Evolutionary conservation across 2,113 vertebrate species (phyloP), one percentile per base, ranked within the genome.

Genomic region (Gambusia holbrooki): DNA sequence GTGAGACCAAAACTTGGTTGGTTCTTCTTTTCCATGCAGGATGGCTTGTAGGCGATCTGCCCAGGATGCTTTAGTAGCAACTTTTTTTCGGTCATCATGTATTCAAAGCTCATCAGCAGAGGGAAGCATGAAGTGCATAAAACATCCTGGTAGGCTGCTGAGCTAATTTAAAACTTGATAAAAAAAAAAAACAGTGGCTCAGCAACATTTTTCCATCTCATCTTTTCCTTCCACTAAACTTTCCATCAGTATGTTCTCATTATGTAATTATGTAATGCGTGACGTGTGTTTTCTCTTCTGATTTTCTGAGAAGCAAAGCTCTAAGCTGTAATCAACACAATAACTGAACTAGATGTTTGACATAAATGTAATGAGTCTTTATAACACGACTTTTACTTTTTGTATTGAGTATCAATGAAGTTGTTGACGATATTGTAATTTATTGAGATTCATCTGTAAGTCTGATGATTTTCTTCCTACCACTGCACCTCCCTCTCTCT

Each of bases 381-480:
- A 42, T 15, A 42, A 42, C 13, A 42, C 14, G 40, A 42, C 12
- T 42, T 42, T 42, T 14, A 42, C 40, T 42, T 42, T 42, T 15
- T 42, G 40, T 14, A 15, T 15, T 42, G 40, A 42, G 40, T 4
- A 14, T 42, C 14, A 14, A 14, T 37, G 35, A 37, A 37, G 10
- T 37, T 37, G 35, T 42, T 42, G 14, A 42, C 3, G 15, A 54
- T 54, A 19, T 25, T 54, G 6, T 19, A 54, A 58, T 58, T 58
- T 58, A 58, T 10, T 58, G 51, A 58, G 22, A 58, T 58, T 19
- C 51, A 58, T 9, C 51, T 58, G 22, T 69, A 19, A 42, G 67
- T 65, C 74, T 81, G 79, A 70, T 71, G 73, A 60, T 82, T 63
- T 82, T 45, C 79, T 81, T 67, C 81, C 63, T 9, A 69, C 64